Evolutionary conservation across 2,797 vertebrate species (phyloP), one percentile per base, ranked within the genome.

Genomic region (Acipenser ruthenus): DNA sequence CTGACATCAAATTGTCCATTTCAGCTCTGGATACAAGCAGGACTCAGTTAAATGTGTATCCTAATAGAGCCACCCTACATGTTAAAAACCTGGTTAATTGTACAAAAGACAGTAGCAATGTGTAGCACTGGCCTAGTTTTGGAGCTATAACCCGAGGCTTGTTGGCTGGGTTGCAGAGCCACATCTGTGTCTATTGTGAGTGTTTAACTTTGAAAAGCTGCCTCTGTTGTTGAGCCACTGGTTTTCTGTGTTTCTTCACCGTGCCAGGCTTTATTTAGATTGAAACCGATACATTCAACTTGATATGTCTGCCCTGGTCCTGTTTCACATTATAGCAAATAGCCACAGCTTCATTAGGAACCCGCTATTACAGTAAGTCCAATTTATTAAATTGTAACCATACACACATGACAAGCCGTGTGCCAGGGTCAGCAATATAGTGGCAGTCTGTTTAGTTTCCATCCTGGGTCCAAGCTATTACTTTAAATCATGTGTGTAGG

Each of bases 271-370:
- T 60, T 66, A 49, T 60, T 48, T 66, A 66, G 13, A n/a, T 49
- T 50, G 65, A 50, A 50, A 60, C 10, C 10, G 6, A 8, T 50
- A 13, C 48, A 60, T 18, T 60, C 8, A 59, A 50, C 48, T 10
- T 60, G 56, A 9, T 15, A 55, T 15, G 15, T 23, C 48, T 49
- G 7, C 18, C 60, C 11, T 23, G 6, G 48, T 78, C 59, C 70
- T 83, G 77, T 70, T 84, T 79, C 68, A 3, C 71, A 73, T 81
- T 80, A 79, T 76, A 64, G 49, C 71, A 77, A 78, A 68, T 66
- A 62, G 62, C 59, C 48, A 52, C 67, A 74, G 69, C 65, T 64
- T 50, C 50, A 73, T 72, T 62, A 70, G 65, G 60, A 62, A 53
- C 69, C 53, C 74, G 68, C 48, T 12, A 50, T 48, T 60, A 51